Evolutionary conservation across 2,888 invertebrate genomes (phyloP).

Genomic region (Gymnoscelis rufifasciata): DNA sequence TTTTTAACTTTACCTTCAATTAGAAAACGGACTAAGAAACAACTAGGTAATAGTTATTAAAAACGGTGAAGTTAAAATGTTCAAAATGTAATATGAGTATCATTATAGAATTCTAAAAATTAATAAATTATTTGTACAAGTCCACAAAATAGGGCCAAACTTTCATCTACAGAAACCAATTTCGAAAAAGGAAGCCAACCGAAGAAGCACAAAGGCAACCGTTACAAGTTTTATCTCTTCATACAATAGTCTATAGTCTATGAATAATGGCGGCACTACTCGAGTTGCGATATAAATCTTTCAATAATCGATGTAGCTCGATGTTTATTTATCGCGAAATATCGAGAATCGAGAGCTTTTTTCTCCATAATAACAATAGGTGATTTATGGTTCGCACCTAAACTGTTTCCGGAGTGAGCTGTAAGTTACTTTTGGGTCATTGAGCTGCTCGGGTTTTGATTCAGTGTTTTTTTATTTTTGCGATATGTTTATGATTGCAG

Average conservation of each 20-base stretch:
- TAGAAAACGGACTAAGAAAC: too few species aligned
- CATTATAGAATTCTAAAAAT: too few species aligned
- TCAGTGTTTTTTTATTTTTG: not conserved
- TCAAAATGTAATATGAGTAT: too few species aligned
- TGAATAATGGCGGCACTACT: conserved; percentile 67
- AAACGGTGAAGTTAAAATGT: too few species aligned
- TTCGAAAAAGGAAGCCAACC: conserved; percentile 1
- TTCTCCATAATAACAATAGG: conserved; percentile 60
- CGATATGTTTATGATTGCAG: too few species aligned
- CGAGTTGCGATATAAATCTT: conserved; percentile 71
- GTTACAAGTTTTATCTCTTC: conserved; percentile 43
- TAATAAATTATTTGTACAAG: not conserved
- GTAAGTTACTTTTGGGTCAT: conserved; percentile 20
- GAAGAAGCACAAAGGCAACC: conserved; percentile 3
- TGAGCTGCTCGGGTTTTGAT: not conserved
- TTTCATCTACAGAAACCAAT: conserved; percentile 1
- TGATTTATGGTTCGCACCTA: conserved; percentile 59
- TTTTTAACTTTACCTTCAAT: too few species aligned
- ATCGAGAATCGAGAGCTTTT: conserved; percentile 55
- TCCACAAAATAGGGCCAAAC: not conserved
- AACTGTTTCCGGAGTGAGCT: conserved; percentile 29
- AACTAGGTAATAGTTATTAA: too few species aligned
- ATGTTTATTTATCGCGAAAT: conserved; percentile 70
- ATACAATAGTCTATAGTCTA: conserved; percentile 47
- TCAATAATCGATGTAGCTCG: conserved; percentile 66